Evolutionary conservation across 2,113 vertebrate genomes (phyloP).

Genomic region (Willisornis vidua): DNA sequence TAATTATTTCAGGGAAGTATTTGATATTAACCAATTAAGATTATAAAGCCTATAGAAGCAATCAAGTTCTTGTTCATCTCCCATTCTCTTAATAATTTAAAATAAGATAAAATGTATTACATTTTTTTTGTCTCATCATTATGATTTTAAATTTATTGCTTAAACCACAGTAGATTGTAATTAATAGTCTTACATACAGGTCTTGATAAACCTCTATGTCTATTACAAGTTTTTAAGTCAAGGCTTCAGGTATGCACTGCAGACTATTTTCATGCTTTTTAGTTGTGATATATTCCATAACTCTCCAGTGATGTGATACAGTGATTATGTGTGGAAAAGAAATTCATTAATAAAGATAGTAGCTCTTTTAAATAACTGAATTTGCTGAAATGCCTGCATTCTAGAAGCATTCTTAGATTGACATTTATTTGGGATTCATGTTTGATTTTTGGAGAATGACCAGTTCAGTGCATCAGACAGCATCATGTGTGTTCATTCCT

Average conservation of each 20-base stretch:
- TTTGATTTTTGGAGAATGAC: neutral
- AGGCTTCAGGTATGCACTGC: neutral
- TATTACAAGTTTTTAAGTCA: neutral
- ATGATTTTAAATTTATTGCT: neutral
- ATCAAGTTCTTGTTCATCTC: neutral
- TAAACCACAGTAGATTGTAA: neutral
- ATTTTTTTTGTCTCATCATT: neutral
- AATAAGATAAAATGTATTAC: neutral
- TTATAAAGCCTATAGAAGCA: neutral
- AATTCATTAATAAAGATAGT: neutral
- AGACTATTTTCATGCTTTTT: neutral
- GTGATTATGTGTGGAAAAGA: neutral
- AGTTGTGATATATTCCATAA: neutral
- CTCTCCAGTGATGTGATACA: neutral
- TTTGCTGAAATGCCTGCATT: neutral
- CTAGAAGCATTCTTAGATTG: neutral
- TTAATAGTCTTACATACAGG: neutral
- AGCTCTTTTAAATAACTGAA: neutral
- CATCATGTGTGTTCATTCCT: neutral
- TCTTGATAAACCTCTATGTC: neutral
- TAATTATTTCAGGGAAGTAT: neutral
- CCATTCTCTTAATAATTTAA: neutral
- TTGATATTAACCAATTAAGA: constrained; percentile 8
- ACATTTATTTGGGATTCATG: neutral
- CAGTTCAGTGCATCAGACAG: neutral